Evolutionary conservation across 2,797 vertebrate genomes (phyloP).

Genomic region (Aldrovandia affinis): DNA sequence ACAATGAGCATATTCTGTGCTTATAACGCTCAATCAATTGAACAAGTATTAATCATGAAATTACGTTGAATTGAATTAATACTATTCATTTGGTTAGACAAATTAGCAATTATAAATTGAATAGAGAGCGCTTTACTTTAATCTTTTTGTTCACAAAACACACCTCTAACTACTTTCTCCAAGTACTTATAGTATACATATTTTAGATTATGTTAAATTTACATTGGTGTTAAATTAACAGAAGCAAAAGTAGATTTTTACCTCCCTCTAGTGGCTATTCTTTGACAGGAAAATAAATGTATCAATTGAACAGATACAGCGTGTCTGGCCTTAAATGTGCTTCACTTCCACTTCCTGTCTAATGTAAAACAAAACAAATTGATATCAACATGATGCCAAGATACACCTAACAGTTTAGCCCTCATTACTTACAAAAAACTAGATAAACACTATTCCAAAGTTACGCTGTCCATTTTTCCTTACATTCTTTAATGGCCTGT

Average conservation of each 20-base stretch:
- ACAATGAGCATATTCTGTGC: neutral
- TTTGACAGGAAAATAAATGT: neutral
- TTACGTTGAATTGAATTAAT: neutral
- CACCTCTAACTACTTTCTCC: neutral
- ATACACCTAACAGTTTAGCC: neutral
- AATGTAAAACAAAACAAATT: neutral
- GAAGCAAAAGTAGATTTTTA: slow-evolving; percentile 18
- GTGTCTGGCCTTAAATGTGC: neutral
- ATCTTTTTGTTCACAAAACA: neutral
- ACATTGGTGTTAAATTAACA: neutral
- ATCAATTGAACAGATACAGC: neutral
- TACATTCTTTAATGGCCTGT: neutral
- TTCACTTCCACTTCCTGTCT: neutral
- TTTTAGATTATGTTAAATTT: neutral
- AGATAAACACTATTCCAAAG: neutral
- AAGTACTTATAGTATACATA: neutral
- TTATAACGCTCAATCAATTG: neutral
- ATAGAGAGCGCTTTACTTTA: neutral
- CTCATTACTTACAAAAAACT: too few species aligned
- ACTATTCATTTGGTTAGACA: neutral
- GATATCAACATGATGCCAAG: neutral
- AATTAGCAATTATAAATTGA: neutral
- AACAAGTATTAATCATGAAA: neutral
- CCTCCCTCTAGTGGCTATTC: slow-evolving; percentile 41
- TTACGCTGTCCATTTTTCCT: neutral